Base-by-base conservation (phyloP, 2,888 invertebrate genomes). In the Thecophora atra region DNA sequence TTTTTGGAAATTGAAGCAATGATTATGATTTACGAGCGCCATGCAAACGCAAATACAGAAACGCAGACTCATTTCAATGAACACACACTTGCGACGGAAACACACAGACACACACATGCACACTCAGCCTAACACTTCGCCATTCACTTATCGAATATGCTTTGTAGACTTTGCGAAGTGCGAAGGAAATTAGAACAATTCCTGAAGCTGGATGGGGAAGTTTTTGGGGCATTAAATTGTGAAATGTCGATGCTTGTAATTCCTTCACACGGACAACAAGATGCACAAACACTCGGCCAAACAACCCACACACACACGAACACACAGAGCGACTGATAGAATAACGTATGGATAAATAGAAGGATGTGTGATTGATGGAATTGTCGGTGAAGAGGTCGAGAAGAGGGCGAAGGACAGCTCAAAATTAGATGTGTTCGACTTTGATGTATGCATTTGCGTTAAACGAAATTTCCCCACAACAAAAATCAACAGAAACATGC, bases 1-100 rank as follows among this genome's bases (percentile, higher is more conserved):
- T 64, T 19, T 62, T 51, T 58, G 65, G 42, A 64, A 60, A 68
- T 68, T 68, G 56, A 62, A 58, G 52, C 63, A 63, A 56, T 73
- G 42, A 60, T 65, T 66, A 58, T 70, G 64, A 70, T 70, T 69
- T 73, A 70, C 66, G 73, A 71, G 67, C 44, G 44, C 65, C 58
- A 62, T 24, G 70, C 62, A 24, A 28, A 56, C 56, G 65, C 64
- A 62, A 37, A 47, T 26, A 30, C 42, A 70, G 17, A 69, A 37
- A 58, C 44, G 42, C 30, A 74, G 58, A 72, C 76, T 74, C 60
- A 73, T 76, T 76, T 74, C 69, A 77, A 75, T 75, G 73, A 71
- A 72, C 37, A 67, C 19, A 8, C 19, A 51, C 15, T 26, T 37
- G 21, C 8, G 11, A 62, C n/a, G 17, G 11, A 68, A 42, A 42